A percentile compares a stretch with the other conserved stretches of the same genome.
These are phyloP conservation scores for Pseudobourletiella spinata DNA, from an alignment of 1,140 invertebrate species.

Conservation along the genomic window DNA sequence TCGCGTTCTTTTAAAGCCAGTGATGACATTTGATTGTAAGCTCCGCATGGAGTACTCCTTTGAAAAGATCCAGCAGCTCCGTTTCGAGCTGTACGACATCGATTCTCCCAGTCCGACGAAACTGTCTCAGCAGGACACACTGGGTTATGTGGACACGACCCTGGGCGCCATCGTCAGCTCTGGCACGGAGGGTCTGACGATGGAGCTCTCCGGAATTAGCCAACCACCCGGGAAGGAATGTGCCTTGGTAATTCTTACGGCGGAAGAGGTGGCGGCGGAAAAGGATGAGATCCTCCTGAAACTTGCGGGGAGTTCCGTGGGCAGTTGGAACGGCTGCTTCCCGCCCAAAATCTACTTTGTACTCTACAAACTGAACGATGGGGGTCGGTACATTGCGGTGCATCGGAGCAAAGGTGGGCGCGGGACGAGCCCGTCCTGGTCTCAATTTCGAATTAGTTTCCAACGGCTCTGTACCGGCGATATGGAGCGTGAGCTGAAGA, in stretches of 20 bases:
- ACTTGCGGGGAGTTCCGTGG: constrained; percentile 38
- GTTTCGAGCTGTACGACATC: constrained; percentile 48
- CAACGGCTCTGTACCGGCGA: neutral
- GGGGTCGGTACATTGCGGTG: neutral
- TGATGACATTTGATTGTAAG: neutral
- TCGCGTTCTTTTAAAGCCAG: neutral
- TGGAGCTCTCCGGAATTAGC: neutral
- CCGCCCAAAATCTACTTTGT: neutral
- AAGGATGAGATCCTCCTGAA: constrained; percentile 47
- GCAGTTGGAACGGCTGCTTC: neutral
- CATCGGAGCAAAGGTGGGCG: neutral
- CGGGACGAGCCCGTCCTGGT: neutral
- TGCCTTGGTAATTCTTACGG: constrained; percentile 43
- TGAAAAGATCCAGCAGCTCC: constrained; percentile 46
- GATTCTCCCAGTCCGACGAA: constrained; percentile 44
- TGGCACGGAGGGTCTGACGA: neutral
- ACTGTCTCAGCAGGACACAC: constrained; percentile 34
- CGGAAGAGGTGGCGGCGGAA: constrained; percentile 45
- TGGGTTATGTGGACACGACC: neutral
- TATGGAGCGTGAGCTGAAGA: neutral
- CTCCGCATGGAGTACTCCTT: constrained; percentile 37
- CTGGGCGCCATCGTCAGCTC: neutral
- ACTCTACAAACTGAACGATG: neutral
- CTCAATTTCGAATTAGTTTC: neutral
- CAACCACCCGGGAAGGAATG: constrained; percentile 20